Evolutionary conservation across 2,113 vertebrate species (phyloP).

Genomic region (Erythrocercus mccallii): DNA sequence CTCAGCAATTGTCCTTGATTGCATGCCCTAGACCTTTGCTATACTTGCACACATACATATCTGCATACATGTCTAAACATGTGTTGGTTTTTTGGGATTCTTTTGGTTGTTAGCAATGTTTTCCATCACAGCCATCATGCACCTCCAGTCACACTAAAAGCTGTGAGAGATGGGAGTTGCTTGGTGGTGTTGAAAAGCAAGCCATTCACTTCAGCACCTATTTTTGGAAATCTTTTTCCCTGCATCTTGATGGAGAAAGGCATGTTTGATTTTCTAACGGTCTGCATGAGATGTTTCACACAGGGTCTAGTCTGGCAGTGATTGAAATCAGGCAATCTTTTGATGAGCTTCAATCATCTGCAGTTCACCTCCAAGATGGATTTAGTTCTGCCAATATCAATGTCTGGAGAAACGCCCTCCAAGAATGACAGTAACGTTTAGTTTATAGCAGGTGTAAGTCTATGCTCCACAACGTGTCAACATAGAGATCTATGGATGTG

Average conservation of each 20-base stretch:
- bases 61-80: neutral
- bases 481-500: neutral
- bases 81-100: neutral
- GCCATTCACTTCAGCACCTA: neutral
- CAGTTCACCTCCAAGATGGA: neutral
- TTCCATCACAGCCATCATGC: neutral
- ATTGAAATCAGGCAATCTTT: neutral
- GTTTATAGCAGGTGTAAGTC: neutral
- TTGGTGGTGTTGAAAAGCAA: neutral
- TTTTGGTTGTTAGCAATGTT: neutral
- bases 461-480: neutral
- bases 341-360: neutral
- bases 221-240: neutral
- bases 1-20: neutral
- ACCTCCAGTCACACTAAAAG: neutral
- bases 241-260: neutral
- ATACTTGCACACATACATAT: fast-evolving
- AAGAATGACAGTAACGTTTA: neutral
- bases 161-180: neutral
- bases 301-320: neutral
- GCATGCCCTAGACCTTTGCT: neutral
- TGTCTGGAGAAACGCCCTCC: neutral
- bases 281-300: neutral
- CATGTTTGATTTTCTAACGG: neutral
- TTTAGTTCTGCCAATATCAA: neutral